Conservation (phyloP, 1,140 invertebrate genomes). For the Bradynema listronoti region DNA sequence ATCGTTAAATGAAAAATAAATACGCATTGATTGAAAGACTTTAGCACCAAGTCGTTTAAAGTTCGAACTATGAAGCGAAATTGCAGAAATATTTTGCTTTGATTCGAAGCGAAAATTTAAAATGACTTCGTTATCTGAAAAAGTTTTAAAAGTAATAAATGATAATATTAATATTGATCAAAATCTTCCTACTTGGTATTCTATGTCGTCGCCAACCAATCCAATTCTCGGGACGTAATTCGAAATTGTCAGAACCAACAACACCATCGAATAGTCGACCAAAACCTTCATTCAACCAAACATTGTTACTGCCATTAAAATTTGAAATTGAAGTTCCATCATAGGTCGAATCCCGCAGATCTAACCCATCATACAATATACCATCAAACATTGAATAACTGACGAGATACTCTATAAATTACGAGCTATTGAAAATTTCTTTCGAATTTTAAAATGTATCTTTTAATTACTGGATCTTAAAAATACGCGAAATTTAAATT, state of each 20-base stretch:
- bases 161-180: background rate
- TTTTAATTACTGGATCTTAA: too few relatives aligned
- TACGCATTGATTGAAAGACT: slow-evolving; percentile 22
- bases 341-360: slow-evolving; percentile 82
- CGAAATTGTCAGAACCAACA: slow-evolving; percentile 72
- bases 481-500: slow-evolving; percentile 4
- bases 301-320: slow-evolving; percentile 58
- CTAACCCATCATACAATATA: slow-evolving; percentile 67
- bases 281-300: slow-evolving; percentile 69
- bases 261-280: slow-evolving; percentile 81
- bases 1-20: slow-evolving; percentile 23
- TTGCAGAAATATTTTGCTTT: slow-evolving; percentile 75
- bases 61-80: slow-evolving; percentile 74
- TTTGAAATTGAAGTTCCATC: slow-evolving; percentile 67
- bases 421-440: background rate
- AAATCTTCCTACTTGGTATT: background rate
- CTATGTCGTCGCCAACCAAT: slow-evolving; percentile 69
- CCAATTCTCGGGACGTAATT: slow-evolving; percentile 73
- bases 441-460: too few relatives aligned
- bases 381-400: slow-evolving; percentile 78
- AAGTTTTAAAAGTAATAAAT: background rate
- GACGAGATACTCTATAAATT: slow-evolving; percentile 69
- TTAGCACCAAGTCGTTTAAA: slow-evolving; percentile 6
- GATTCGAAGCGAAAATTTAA: slow-evolving; percentile 75
- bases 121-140: slow-evolving; percentile 14